These are phyloP conservation scores for Cydia splendana DNA, from an alignment of 1,140 invertebrate species.

Conservation along the genomic window DNA sequence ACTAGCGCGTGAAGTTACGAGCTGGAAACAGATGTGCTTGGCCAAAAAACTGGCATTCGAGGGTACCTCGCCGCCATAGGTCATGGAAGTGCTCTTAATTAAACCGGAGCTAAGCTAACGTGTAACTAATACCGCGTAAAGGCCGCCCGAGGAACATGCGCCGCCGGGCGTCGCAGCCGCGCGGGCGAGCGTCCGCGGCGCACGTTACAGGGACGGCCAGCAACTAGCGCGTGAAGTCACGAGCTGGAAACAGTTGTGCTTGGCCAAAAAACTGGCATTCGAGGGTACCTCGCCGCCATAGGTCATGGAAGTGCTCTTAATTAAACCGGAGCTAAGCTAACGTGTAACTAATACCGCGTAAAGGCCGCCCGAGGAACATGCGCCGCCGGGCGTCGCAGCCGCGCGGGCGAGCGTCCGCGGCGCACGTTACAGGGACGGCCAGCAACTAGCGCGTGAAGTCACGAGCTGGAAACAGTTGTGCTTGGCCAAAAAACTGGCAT, in stretches of 20 bases:
- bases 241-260: conserved; percentile 38
- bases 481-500: conserved; percentile 58
- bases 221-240: conserved; percentile 76
- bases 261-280: conserved; percentile 63
- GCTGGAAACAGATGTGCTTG: conserved; percentile 31
- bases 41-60: conserved; percentile 67
- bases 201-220: conserved; percentile 70
- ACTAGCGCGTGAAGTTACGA: conserved; percentile 75
- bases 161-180: conserved; percentile 71
- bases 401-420: conserved; percentile 74
- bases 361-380: conserved; percentile 72
- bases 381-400: conserved; percentile 71
- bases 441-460: conserved; percentile 74
- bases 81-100: conserved; percentile 74
- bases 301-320: conserved; percentile 71
- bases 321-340: conserved; percentile 77
- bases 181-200: conserved; percentile 74
- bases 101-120: conserved; percentile 77
- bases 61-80: conserved; percentile 65
- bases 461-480: conserved; percentile 57
- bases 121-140: conserved; percentile 76
- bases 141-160: conserved; percentile 73
- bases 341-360: conserved; percentile 76
- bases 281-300: conserved; percentile 69
- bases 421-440: conserved; percentile 72